Evolutionary conservation across 2,113 vertebrate species (phyloP).

Genomic region (Catharus minimus): DNA sequence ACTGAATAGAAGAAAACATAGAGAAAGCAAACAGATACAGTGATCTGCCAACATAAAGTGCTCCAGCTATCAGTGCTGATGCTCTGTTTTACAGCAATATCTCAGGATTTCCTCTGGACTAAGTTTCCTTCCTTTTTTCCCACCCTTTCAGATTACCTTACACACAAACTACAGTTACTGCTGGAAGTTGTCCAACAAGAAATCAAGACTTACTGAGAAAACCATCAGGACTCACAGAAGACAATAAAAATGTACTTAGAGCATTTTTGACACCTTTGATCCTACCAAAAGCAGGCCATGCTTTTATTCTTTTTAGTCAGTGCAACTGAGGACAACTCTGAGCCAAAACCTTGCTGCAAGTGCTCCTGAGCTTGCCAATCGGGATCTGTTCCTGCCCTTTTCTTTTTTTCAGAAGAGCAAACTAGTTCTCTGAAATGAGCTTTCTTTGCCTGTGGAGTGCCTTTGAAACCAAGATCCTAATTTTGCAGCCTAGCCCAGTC

Average conservation of each 20-base stretch:
- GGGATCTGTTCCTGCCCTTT: not conserved
- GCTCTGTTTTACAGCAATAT: not conserved
- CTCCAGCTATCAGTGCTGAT: not conserved
- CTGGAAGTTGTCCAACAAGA: constrained; percentile 75
- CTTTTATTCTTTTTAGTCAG: constrained; percentile 17
- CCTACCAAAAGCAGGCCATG: not conserved
- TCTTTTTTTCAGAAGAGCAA: not conserved
- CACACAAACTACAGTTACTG: constrained; percentile 70
- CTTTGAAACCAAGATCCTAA: not conserved
- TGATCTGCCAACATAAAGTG: not conserved
- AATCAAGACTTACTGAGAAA: constrained; percentile 70
- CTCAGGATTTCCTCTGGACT: not conserved
- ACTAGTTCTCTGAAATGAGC: not conserved
- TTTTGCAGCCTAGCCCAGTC: not conserved
- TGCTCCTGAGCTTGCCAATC: not conserved
- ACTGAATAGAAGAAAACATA: not conserved
- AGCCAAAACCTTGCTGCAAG: not conserved
- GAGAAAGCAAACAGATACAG: not conserved
- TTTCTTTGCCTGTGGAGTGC: not conserved
- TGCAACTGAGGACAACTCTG: not conserved
- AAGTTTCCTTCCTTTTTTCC: not conserved
- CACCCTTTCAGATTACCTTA: constrained; percentile 64
- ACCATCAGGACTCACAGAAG: not conserved
- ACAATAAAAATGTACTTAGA: not conserved
- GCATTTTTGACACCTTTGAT: not conserved